phyloP scores from a whole-genome alignment of 2,113 vertebrate species.

The Mesitornis unicolor region DNA sequence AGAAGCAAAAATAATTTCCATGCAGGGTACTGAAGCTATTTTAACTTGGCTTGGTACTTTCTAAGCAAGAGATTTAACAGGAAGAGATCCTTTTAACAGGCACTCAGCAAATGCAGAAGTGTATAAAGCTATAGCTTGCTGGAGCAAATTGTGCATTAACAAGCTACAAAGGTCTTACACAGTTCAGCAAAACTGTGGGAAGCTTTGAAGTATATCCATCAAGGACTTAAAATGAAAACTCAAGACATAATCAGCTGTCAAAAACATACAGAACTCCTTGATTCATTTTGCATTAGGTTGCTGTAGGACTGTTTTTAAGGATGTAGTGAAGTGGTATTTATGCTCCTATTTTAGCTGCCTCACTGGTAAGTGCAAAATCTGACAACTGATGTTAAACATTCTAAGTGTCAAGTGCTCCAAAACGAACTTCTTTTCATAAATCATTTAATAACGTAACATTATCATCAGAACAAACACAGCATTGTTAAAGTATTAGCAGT shows the following conservation, averaged over 20 bases:
- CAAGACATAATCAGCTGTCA: background rate
- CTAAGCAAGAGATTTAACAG: background rate
- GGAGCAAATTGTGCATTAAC: slow-evolving; percentile 1
- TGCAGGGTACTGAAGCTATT: fast-evolving
- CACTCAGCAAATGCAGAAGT: slow-evolving; percentile 13
- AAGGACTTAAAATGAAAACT: background rate
- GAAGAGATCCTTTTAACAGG: background rate
- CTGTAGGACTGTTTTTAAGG: background rate
- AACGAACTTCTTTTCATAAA: background rate
- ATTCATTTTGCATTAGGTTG: background rate
- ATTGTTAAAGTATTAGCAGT: background rate
- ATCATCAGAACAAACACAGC: background rate
- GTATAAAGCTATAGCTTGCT: background rate
- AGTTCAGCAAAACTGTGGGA: background rate
- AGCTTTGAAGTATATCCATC: slow-evolving; percentile 8
- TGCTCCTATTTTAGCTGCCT: background rate
- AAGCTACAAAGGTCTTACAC: slow-evolving; percentile 11
- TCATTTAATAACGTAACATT: background rate
- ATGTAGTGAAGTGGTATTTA: background rate
- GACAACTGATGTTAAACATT: background rate
- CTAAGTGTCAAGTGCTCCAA: background rate
- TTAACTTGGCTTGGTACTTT: background rate
- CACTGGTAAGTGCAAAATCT: background rate
- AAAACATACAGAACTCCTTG: background rate
- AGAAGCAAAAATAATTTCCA: background rate